Conservation (phyloP, 1,140 invertebrate species). For the Aculops lycopersici region DNA sequence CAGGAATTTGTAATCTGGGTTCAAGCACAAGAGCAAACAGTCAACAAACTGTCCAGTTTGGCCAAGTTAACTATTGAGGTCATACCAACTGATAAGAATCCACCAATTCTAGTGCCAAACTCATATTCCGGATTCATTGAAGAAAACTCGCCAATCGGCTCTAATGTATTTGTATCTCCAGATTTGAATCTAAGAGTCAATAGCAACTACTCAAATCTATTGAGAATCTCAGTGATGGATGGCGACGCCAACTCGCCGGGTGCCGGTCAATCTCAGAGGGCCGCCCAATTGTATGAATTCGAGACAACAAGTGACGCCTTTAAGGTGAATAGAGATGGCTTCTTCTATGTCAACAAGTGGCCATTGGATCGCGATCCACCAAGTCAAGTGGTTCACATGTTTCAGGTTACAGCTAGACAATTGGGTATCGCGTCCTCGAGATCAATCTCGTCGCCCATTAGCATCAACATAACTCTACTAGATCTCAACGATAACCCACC, state of each 20-base stretch:
- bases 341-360: constrained; percentile 41
- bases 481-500: constrained; percentile 59
- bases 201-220: constrained; percentile 25
- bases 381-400: constrained; percentile 37
- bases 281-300: constrained; percentile 34
- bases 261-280: constrained; percentile 26
- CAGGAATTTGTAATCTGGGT: constrained; percentile 31
- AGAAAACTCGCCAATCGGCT: constrained; percentile 50
- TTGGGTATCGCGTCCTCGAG: constrained; percentile 23
- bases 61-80: constrained; percentile 45
- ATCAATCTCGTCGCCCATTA: constrained; percentile 41
- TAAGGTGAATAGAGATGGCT: constrained; percentile 33
- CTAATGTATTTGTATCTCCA: constrained; percentile 29
- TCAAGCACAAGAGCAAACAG: constrained; percentile 43
- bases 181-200: constrained; percentile 23
- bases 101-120: constrained; percentile 36
- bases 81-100: constrained; percentile 45
- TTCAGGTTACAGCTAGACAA: constrained; percentile 33
- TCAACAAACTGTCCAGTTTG: constrained; percentile 35
- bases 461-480: constrained; percentile 35
- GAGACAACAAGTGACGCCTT: constrained; percentile 54
- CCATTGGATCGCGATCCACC: constrained; percentile 54
- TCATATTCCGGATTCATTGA: constrained; percentile 39
- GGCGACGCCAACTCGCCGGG: neutral
- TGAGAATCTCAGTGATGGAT: neutral